Evolutionary conservation across 2,888 invertebrate genomes (phyloP), one percentile per base, ranked within the genome.

Genomic region (Cephus rjabovi): DNA sequence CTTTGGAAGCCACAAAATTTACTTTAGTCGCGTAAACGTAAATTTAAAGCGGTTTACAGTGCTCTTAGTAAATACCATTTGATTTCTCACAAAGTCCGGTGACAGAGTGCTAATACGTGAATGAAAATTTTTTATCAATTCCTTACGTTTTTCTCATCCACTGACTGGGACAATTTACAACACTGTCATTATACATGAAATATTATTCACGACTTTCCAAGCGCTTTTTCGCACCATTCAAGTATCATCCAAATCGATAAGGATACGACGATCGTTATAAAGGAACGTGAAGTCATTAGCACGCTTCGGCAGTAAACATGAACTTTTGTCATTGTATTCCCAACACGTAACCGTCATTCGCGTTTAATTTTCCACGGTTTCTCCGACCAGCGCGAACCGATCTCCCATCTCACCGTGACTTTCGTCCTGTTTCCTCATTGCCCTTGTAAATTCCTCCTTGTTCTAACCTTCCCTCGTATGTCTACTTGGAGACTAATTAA

Each of bases 281-380:
- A 80, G 75, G 82, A 79, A 79, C 78, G 80, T 79, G 76, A 79
- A 81, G 79, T 85, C 85, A 84, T 84, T 84, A 84, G 81, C 84
- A 81, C 84, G 81, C 81, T 79, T 79, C 80, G 78, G 82, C 84
- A 84, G 86, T 85, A 85, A 85, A 70, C 70, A 12, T 15, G 86
- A 84, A 81, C 82, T 82, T 86, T 86, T 87, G 87, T 83, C 85
- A 85, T 88, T 88, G 4, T 15, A 90, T 89, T 89, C 88, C 81
- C 83, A 83, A 86, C 89, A 88, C 87, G 86, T 89, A 83, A 82
- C 79, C 82, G 76, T 82, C 40, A 40, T 40, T 40, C 79, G 77
- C 75, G 79, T 81, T 85, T 84, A 77, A 77, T 78, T 78, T 80
- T 79, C 79, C 34, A 69, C 70, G n/a, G 40, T 74, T 34, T 31